A percentile compares a stretch with the other conserved stretches of the same genome.
Conservation (phyloP, 1,140 invertebrate genomes). For the Brachionus rotundiformis region DNA sequence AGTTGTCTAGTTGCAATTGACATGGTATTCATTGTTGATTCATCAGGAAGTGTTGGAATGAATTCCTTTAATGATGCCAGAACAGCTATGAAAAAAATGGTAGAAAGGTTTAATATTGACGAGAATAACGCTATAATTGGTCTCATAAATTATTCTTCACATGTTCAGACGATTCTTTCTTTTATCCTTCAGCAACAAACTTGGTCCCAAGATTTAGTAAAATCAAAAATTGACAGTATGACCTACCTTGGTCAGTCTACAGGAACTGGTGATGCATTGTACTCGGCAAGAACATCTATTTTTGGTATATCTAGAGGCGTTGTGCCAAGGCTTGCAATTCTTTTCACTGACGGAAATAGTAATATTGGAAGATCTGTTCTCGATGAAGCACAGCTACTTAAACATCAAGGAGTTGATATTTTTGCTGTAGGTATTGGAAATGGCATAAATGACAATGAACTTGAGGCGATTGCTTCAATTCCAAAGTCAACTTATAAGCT, state of each 20-base stretch:
- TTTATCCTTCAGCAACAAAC: constrained; percentile 1
- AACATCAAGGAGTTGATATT: neutral
- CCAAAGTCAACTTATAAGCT: neutral
- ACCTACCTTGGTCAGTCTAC: neutral
- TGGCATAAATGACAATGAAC: neutral
- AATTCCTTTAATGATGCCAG: neutral
- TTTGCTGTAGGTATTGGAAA: neutral
- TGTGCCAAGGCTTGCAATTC: neutral
- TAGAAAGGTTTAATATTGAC: neutral
- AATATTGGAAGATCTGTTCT: neutral
- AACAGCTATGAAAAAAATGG: neutral
- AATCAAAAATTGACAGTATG: neutral
- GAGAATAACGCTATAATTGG: neutral
- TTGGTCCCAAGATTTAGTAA: neutral
- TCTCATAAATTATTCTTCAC: neutral
- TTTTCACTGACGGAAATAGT: neutral
- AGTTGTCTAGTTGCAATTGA: neutral
- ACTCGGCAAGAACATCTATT: neutral
- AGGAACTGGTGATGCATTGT: neutral
- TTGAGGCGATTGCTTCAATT: neutral
- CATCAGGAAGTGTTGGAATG: neutral
- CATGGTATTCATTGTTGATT: neutral
- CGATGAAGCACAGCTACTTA: neutral
- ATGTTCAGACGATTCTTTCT: neutral
- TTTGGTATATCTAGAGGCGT: neutral